Conservation (phyloP, 2,888 invertebrate species). For the Sabellastarte sp. region DNA sequence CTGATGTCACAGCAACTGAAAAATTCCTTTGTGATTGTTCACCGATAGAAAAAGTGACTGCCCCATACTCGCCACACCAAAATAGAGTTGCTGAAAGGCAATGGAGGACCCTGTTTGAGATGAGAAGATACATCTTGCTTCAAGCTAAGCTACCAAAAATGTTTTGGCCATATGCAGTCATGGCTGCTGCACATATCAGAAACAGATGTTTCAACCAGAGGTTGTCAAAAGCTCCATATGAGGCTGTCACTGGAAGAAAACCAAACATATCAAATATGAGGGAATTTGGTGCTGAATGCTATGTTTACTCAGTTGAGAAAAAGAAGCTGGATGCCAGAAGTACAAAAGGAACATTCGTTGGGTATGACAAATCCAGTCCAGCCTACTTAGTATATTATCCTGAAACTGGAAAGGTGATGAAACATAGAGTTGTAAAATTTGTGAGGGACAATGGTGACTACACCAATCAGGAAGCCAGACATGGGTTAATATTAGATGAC, state of each 20-base stretch:
- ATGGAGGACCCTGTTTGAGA: constrained; percentile 26
- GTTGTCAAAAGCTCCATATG: constrained; percentile 13
- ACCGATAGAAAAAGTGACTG: constrained; percentile 8
- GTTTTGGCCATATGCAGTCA: constrained; percentile 25
- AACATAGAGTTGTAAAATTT: constrained; percentile 5
- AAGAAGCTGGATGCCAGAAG: constrained; percentile 21
- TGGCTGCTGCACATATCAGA: constrained; percentile 20
- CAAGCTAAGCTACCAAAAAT: constrained; percentile 17
- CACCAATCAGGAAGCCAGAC: no score
- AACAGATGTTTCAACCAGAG: constrained; percentile 22
- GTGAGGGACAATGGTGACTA: no score
- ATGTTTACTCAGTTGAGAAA: constrained; percentile 13
- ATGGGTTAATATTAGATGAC: no score
- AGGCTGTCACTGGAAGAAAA: constrained; percentile 11
- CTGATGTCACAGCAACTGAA: constrained; percentile 15
- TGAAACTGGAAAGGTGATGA: neutral
- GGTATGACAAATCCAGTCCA: constrained; percentile 10
- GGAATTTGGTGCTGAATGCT: constrained; percentile 21
- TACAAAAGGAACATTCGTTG: constrained; percentile 7
- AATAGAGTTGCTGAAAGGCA: constrained; percentile 25
- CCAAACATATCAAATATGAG: constrained; percentile 17
- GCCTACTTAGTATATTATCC: constrained; percentile 9
- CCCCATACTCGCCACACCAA: constrained; percentile 21
- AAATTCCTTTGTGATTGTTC: constrained; percentile 9
- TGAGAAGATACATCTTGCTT: constrained; percentile 22